A percentile compares a stretch with the other conserved stretches of the same genome.
Conservation (phyloP, 2,888 invertebrate species). For the Alentia gelatinosa region DNA sequence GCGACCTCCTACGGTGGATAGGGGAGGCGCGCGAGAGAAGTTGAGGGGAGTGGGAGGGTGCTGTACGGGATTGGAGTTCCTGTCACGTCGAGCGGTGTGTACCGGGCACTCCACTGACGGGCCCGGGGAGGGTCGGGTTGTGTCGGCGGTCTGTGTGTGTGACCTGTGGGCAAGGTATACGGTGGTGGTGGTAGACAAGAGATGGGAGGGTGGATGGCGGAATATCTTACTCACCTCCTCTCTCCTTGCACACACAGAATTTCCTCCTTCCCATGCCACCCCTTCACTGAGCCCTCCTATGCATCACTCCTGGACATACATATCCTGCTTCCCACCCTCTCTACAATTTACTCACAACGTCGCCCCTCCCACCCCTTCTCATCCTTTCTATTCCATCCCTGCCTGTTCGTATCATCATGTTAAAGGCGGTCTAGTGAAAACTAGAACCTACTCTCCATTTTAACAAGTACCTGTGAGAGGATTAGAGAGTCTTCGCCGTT, state of each 20-base stretch:
- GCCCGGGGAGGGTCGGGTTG: not conserved
- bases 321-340: not conserved
- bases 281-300: not conserved
- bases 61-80: not conserved
- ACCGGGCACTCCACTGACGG: not conserved
- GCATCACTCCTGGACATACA: not conserved
- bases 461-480: no score
- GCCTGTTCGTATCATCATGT: no score
- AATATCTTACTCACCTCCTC: not conserved
- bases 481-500: no score
- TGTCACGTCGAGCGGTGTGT: slow-evolving; percentile 10
- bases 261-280: not conserved
- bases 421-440: no score
- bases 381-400: not conserved
- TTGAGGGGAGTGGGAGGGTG: not conserved
- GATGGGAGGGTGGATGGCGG: not conserved
- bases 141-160: not conserved
- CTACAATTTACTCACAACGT: not conserved
- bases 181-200: not conserved
- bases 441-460: no score
- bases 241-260: not conserved
- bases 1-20: no score
- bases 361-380: not conserved
- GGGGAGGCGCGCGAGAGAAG: not conserved
- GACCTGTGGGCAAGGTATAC: not conserved